Base-by-base conservation (phyloP, 2,797 vertebrate species). In the Halcyon smyrnensis region DNA sequence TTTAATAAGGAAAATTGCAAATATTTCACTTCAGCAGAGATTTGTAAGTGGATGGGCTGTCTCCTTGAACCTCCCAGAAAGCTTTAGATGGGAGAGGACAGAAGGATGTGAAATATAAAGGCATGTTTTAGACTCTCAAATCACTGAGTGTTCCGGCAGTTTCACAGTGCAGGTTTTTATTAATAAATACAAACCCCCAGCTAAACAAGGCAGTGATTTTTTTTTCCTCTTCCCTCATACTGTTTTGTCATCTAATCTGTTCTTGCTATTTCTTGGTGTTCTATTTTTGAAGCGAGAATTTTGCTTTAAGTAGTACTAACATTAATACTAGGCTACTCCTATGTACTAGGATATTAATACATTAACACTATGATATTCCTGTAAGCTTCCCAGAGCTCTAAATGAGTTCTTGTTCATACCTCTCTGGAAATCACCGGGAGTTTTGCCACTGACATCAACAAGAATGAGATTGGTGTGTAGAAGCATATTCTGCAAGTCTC, bases 381-480 rank as follows among this genome's bases (percentile, higher is more conserved):
- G 59, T 8, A 83, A 73, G 65, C 53, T 90, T 84, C 79, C 63
- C 50, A 36, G 25, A 10, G 34, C 51, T 79, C 48, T 92, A n/a
- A 76, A 93, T 50, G 71, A 80, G 8, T 77, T 71, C 62, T 89
- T 81, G 71, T 84, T 91, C 78, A 62, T 57, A 1, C 23, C 68
- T 25, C 68, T 63, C 86, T 92, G 90, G 81, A 95, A 96, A 84
- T 92, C 60, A 14, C 65, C 36, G 84, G 71, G 78, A 94, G 28
- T 92, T 87, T 89, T 95, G 84, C 82, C 90, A 25, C 87, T 87
- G 87, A 5, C 92, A 91, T 46, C 64, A 39, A 4, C 34, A 32
- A 75, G 93, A 74, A 83, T 56, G 74, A 76, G 54, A 65, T 9
- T 83, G 86, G 75, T 65, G 39, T 83, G 78, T 32, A 83, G 68